These are phyloP conservation scores for Gallinago media DNA, from an alignment of 2,113 vertebrate genomes.

Conservation along the genomic window DNA sequence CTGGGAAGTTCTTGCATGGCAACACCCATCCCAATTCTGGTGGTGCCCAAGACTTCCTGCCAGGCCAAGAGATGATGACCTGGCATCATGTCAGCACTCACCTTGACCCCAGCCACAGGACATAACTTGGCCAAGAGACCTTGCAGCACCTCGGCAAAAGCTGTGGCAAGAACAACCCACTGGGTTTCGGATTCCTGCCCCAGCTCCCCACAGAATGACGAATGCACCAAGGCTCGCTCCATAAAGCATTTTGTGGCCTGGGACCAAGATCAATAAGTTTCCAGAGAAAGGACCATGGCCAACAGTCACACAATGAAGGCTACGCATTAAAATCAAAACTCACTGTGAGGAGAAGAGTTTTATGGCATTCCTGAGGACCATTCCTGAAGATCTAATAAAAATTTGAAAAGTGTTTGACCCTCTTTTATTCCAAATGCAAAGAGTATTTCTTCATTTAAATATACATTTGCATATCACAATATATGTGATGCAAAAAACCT, in stretches of 20 bases:
- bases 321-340: background rate
- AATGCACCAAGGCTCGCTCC: background rate
- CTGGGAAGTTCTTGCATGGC: background rate
- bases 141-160: background rate
- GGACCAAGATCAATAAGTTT: background rate
- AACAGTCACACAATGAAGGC: background rate
- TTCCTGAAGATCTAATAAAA: background rate
- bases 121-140: background rate
- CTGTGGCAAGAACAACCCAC: background rate
- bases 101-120: background rate
- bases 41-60: accelerated
- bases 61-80: background rate
- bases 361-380: background rate
- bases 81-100: background rate
- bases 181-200: background rate
- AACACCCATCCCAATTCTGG: background rate
- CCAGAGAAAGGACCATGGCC: background rate
- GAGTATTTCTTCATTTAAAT: background rate
- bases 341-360: background rate
- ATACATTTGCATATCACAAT: background rate
- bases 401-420: background rate
- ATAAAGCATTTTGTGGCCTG: background rate
- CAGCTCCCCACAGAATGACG: background rate
- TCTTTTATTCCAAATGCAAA: background rate
- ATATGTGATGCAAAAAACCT: background rate